These are phyloP conservation scores for Drosophila sp. DNA, from an alignment of 1,140 invertebrate genomes.

Conservation along the genomic window DNA sequence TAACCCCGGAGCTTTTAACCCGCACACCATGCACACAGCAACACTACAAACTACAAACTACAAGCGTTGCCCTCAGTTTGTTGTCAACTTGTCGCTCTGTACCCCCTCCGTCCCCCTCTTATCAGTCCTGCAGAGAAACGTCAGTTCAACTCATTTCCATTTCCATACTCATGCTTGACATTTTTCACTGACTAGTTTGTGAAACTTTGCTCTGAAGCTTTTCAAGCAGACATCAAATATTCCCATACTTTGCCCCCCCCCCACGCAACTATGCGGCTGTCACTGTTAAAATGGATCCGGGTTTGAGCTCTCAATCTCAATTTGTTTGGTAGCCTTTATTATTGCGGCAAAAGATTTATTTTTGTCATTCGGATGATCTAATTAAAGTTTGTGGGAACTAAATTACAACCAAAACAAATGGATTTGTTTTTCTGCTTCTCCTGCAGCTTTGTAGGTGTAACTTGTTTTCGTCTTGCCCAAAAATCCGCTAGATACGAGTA, in stretches of 20 bases:
- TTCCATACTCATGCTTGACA: conserved; percentile 67
- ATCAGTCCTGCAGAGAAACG: conserved; percentile 7
- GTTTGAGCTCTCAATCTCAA: conserved; percentile 46
- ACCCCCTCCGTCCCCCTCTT: not conserved
- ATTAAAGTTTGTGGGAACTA: conserved; percentile 73
- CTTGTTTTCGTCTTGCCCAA: conserved; percentile 66
- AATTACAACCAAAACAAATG: conserved; percentile 47
- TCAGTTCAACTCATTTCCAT: conserved; percentile 78
- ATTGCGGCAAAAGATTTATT: conserved; percentile 78
- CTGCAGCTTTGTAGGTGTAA: conserved; percentile 45
- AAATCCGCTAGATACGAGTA: conserved; percentile 45
- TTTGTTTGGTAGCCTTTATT: conserved; percentile 72
- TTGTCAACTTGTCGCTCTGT: conserved; percentile 54
- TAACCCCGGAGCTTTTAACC: conserved; percentile 74
- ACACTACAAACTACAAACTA: conserved; percentile 13
- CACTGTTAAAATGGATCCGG: conserved; percentile 28
- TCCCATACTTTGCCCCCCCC: not conserved
- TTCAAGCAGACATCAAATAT: conserved; percentile 25
- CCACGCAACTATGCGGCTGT: not conserved
- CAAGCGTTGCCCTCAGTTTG: conserved; percentile 36
- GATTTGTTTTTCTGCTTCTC: conserved; percentile 32
- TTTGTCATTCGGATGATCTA: conserved; percentile 79
- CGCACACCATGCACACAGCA: conserved; percentile 11
- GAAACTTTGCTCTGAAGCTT: conserved; percentile 71
- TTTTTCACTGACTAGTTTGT: conserved; percentile 66